Conservation (phyloP, 2,888 invertebrate genomes). For the Limnephilus lunatus region DNA sequence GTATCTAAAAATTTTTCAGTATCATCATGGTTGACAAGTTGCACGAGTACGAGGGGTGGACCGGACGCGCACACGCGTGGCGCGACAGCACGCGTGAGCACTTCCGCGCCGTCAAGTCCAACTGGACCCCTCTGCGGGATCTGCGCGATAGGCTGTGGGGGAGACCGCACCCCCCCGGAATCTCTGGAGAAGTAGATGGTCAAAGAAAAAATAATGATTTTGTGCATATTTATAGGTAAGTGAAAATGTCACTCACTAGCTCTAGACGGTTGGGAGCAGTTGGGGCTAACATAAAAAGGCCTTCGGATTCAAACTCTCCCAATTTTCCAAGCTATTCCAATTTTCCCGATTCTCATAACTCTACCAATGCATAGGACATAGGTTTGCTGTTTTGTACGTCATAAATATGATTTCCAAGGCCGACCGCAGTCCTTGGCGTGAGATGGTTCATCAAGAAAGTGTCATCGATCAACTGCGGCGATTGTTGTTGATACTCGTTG, state of each 20-base stretch:
- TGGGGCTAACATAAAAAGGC: too few relatives aligned
- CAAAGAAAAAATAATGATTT: conserved; percentile 75
- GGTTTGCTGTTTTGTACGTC: too few relatives aligned
- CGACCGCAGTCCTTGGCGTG: too few relatives aligned
- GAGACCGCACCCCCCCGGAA: conserved; percentile 47
- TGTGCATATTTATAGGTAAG: conserved; percentile 82
- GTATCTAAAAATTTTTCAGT: not conserved
- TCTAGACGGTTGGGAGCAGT: too few relatives aligned
- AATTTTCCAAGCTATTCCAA: too few relatives aligned
- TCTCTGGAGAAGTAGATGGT: conserved; percentile 56
- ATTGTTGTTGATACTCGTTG: too few relatives aligned
- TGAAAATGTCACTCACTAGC: not conserved
- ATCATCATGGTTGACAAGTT: conserved; percentile 85
- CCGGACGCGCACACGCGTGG: conserved; percentile 83
- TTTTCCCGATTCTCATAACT: too few relatives aligned
- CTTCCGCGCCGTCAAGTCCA: conserved; percentile 79
- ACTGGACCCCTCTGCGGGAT: conserved; percentile 69
- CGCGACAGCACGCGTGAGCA: conserved; percentile 82
- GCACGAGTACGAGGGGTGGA: conserved; percentile 86
- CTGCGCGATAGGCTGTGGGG: conserved; percentile 72
- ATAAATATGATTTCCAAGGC: too few relatives aligned
- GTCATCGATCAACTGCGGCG: too few relatives aligned
- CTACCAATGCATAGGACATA: too few relatives aligned
- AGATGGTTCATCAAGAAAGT: too few relatives aligned
- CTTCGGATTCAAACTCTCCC: too few relatives aligned